A percentile compares a stretch with the other conserved stretches of the same genome.
Evolutionary conservation across 2,797 vertebrate genomes (phyloP).

Genomic region (Xenops minutus): DNA sequence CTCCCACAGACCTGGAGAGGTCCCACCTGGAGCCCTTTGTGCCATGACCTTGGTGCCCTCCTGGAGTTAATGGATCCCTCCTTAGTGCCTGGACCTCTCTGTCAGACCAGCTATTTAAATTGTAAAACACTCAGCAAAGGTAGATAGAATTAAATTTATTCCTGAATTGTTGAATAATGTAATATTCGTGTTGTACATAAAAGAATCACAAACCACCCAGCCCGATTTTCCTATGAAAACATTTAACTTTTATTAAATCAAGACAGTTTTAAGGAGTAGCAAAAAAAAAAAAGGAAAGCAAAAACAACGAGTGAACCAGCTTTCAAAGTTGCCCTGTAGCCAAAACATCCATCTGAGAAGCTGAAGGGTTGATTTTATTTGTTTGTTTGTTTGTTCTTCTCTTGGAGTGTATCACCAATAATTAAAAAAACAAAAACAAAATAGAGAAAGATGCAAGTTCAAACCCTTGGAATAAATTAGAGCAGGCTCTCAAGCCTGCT

Average conservation of each 20-base stretch:
- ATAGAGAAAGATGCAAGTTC: background rate
- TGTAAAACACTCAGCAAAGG: background rate
- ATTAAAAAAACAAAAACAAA: background rate
- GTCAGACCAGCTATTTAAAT: background rate
- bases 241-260: constrained; percentile 66
- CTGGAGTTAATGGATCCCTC: background rate
- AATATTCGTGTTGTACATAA: constrained; percentile 43
- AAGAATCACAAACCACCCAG: constrained; percentile 51
- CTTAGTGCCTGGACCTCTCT: rapidly evolving
- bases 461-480: background rate
- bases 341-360: constrained; percentile 34
- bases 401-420: constrained; percentile 15
- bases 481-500: background rate
- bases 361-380: constrained; percentile 39
- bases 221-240: constrained; percentile 58
- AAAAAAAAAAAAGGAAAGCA: background rate
- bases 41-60: background rate
- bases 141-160: constrained; percentile 22
- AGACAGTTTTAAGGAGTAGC: constrained; percentile 50
- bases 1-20: background rate
- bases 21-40: background rate
- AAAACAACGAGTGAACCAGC: background rate
- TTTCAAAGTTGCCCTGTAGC: constrained; percentile 52
- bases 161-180: constrained; percentile 57
- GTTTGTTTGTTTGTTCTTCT: constrained; percentile 43